A percentile compares a stretch with the other conserved stretches of the same genome.
phyloP scores from a whole-genome alignment of 2,113 vertebrate genomes.

The Myodes glareolus region DNA sequence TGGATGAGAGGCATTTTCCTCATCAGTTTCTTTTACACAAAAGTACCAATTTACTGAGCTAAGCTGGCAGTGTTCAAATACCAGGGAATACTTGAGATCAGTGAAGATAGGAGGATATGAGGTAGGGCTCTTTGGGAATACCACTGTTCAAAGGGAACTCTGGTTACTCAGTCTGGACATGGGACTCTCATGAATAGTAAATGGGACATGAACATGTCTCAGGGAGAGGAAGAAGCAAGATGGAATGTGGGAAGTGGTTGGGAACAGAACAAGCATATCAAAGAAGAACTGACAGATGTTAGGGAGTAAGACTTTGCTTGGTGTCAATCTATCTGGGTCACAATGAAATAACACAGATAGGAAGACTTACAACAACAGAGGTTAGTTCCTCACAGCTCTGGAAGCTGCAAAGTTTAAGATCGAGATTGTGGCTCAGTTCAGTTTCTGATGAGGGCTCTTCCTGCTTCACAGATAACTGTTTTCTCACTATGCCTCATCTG shows the following conservation, averaged over 20 bases:
- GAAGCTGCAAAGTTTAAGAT: neutral
- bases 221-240: conserved; percentile 20
- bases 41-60: conserved; percentile 25
- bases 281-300: conserved; percentile 32
- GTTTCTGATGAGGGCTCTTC: neutral
- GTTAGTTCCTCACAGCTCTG: conserved; percentile 5
- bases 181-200: neutral
- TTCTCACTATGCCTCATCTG: neutral
- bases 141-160: neutral
- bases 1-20: neutral
- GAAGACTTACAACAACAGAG: conserved; percentile 16
- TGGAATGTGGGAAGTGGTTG: neutral
- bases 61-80: neutral
- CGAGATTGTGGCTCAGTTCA: neutral
- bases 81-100: neutral
- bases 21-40: conserved; percentile 7
- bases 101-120: neutral
- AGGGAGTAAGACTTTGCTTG: conserved; percentile 25
- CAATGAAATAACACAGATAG: neutral
- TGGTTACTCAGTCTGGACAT: neutral
- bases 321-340: neutral
- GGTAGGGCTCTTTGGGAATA: neutral
- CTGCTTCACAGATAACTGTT: neutral
- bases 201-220: neutral
- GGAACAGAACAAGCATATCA: conserved; percentile 12